phyloP scores from a whole-genome alignment of 1,140 invertebrate genomes.

The Dinothrombium tinctorium region DNA sequence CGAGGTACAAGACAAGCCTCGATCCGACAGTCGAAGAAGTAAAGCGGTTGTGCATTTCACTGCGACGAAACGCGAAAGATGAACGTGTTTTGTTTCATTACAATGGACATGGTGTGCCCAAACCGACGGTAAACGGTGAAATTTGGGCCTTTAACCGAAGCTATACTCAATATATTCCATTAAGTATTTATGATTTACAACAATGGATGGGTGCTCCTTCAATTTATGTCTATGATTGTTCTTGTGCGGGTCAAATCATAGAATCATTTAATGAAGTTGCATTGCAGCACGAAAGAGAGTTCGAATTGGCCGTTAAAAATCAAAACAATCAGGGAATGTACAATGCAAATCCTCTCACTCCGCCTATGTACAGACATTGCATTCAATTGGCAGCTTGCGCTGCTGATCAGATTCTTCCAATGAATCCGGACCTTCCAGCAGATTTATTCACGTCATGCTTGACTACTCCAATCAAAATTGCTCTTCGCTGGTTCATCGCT shows the following conservation, averaged over 20 bases:
- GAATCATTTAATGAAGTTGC: conserved; percentile 78
- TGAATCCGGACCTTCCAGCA: conserved; percentile 93
- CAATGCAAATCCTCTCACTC: conserved; percentile 1
- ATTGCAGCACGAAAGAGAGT: conserved; percentile 66
- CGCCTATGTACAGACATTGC: conserved; percentile 46
- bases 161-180: conserved; percentile 95
- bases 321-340: not conserved
- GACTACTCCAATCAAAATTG: conserved; percentile 93
- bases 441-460: conserved; percentile 95
- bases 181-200: conserved; percentile 93
- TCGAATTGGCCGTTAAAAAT: conserved; percentile 30
- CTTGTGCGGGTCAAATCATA: conserved; percentile 87
- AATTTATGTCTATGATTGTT: conserved; percentile 98
- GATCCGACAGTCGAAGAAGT: conserved; percentile 96
- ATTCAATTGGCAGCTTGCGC: conserved; percentile 89
- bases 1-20: conserved; percentile 79
- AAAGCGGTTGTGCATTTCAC: conserved; percentile 79
- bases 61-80: conserved; percentile 93
- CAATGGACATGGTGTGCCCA: conserved; percentile 96
- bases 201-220: conserved; percentile 97
- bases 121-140: conserved; percentile 91
- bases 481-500: conserved; percentile 76
- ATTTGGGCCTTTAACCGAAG: conserved; percentile 99
- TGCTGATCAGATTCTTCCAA: conserved; percentile 70
- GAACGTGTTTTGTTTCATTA: conserved; percentile 97